Conservation (phyloP, 2,797 vertebrate species). For the Cyclopterus lumpus region DNA sequence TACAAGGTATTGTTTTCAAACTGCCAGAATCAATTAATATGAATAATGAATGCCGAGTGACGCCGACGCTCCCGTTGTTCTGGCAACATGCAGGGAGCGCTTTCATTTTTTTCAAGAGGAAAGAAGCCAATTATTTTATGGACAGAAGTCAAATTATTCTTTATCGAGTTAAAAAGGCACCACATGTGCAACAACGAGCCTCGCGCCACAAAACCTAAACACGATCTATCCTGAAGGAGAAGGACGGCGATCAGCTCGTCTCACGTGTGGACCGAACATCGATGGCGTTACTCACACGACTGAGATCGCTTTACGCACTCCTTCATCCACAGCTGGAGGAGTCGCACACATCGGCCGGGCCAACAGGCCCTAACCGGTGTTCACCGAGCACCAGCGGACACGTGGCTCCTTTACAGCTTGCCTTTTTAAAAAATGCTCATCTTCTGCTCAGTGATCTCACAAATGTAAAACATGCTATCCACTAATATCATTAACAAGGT, state of each 20-base stretch:
- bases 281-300: conserved; percentile 17
- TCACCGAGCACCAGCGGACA: conserved; percentile 18
- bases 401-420: background rate
- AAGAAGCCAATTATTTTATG: conserved; percentile 42
- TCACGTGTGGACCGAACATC: background rate
- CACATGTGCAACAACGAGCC: conserved; percentile 7
- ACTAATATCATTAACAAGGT: background rate
- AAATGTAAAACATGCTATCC: background rate
- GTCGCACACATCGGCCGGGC: conserved; percentile 21
- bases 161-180: conserved; percentile 20
- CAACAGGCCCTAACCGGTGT: conserved; percentile 27
- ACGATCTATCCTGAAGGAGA: background rate
- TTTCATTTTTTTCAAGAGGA: conserved; percentile 53
- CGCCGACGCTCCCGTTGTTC: conserved; percentile 57
- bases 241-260: conserved; percentile 6
- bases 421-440: background rate
- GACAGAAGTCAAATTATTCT: conserved; percentile 20
- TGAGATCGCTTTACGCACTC: conserved; percentile 37
- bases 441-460: background rate
- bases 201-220: conserved; percentile 13
- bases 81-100: conserved; percentile 22
- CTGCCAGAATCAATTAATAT: conserved; percentile 86
- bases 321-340: conserved; percentile 26
- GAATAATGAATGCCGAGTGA: conserved; percentile 83
- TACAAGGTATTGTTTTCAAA: conserved; percentile 82